Base-by-base conservation (phyloP, 2,888 invertebrate species). In the Chirona hameri region DNA sequence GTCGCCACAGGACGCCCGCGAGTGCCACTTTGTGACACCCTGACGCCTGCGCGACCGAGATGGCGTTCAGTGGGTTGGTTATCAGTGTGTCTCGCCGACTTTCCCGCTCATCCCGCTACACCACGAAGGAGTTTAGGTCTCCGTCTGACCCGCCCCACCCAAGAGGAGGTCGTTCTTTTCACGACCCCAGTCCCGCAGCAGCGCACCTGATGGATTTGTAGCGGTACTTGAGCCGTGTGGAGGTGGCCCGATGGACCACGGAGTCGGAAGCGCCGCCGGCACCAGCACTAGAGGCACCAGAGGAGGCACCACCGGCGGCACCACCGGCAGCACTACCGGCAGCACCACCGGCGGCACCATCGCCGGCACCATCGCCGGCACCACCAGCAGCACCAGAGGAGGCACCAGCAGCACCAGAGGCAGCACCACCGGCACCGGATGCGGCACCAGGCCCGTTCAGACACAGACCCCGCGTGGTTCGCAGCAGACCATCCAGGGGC, bases 141-240 rank as follows among this genome's bases (percentile, higher is more conserved):
- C 12, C 7, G 48, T 48, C 12, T 12, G 48, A 12, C 48, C 48
- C 48, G 12, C 12, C 48, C 48, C 48, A 48, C 12, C 7, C 48
- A 48, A 12, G 12, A 48, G 12, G 57, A 60, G 57, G 57, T 5
- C 18, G 5, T 18, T 27, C 18, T 15, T 18, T 4, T 5, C 57
- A 4, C 24, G 57, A 60, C 18, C 57, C 5, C n/a, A 4, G 18
- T 18, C 57, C 57, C 65, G 27, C 9, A 2, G 29, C 31, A 12
- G 39, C 76, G 76, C 39, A 76, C 76, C 76, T 76, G 76, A 76
- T 39, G 39, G 76, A 76, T 21, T 76, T 76, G 76, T 76, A 76
- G 39, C 76, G 76, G 39, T 76, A 76, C 24, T 76, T 76, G 76
- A 39, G 21, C 1, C 76, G 76, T 1, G 76, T 76, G 21, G 76